Percentiles rank a stretch among this genome's conserved stretches.
Evolutionary conservation across 2,113 vertebrate species (phyloP).

Genomic region (Psilopogon haemacephalus): DNA sequence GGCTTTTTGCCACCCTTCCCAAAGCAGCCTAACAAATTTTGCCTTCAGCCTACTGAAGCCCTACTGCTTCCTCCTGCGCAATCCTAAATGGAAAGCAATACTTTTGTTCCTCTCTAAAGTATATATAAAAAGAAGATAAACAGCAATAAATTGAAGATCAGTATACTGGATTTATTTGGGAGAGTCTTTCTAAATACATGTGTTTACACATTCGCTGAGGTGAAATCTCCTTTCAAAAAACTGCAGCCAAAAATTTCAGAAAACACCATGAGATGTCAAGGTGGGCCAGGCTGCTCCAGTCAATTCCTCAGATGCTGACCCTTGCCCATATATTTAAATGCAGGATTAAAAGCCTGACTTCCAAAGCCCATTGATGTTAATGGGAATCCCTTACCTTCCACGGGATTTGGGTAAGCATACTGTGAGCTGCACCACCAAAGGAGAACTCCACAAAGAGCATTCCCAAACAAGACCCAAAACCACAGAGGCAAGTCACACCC

Average conservation of each 20-base stretch:
- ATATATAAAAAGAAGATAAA: not conserved
- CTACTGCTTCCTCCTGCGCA: not conserved
- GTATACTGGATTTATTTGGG: not conserved
- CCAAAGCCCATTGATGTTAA: not conserved
- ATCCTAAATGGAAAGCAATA: not conserved
- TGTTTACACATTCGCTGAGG: not conserved
- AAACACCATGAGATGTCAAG: fast-evolving
- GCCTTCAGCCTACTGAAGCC: not conserved
- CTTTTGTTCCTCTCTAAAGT: not conserved
- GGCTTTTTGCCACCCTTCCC: not conserved
- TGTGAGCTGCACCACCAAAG: fast-evolving
- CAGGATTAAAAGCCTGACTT: not conserved
- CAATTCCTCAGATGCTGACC: not conserved
- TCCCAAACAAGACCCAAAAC: not conserved
- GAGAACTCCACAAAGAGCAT: not conserved
- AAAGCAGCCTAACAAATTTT: not conserved
- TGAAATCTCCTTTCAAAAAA: not conserved
- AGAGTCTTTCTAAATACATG: not conserved
- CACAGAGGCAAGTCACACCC: not conserved
- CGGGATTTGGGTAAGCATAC: fast-evolving
- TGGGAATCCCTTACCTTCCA: not conserved
- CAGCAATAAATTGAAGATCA: not conserved
- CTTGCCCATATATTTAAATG: not conserved
- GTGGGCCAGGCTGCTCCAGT: not conserved
- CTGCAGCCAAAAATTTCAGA: not conserved